Evolutionary conservation across 2,888 invertebrate genomes (phyloP).

Genomic region (Ectobius pallidus): DNA sequence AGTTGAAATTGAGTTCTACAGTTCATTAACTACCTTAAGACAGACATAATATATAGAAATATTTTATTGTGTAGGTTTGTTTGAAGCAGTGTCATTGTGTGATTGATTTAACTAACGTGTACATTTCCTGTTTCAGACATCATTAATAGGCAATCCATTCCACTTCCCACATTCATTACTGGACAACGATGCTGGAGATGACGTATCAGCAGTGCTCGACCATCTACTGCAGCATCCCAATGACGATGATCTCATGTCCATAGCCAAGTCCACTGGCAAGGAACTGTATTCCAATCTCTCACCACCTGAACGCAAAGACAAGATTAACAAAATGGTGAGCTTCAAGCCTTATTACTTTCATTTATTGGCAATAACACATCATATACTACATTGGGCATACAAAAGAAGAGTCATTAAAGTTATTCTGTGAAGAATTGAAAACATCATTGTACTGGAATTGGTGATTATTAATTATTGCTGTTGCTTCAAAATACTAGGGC

Average conservation of each 20-base stretch:
- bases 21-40: too few species aligned
- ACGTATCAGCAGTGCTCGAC: slow-evolving; percentile 50
- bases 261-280: slow-evolving; percentile 86
- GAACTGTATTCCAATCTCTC: slow-evolving; percentile 76
- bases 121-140: slow-evolving; percentile 50
- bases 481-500: too few species aligned
- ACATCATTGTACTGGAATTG: too few species aligned
- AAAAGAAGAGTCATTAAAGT: background rate
- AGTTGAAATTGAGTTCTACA: too few species aligned
- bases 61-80: too few species aligned
- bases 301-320: slow-evolving; percentile 70
- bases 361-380: too few species aligned
- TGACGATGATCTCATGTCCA: slow-evolving; percentile 79
- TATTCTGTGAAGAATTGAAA: background rate
- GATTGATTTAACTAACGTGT: slow-evolving; percentile 8
- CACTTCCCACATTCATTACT: slow-evolving; percentile 44
- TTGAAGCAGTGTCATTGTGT: too few species aligned
- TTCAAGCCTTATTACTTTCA: too few species aligned
- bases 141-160: slow-evolving; percentile 48
- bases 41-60: too few species aligned
- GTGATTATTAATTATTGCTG: too few species aligned
- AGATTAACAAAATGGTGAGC: slow-evolving; percentile 86
- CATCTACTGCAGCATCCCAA: slow-evolving; percentile 54
- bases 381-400: too few species aligned
- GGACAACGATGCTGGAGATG: slow-evolving; percentile 44